Percentiles rank a stretch among this genome's conserved stretches.
Conservation (phyloP, 2,113 vertebrate genomes). For the Mohoua ochrocephala region DNA sequence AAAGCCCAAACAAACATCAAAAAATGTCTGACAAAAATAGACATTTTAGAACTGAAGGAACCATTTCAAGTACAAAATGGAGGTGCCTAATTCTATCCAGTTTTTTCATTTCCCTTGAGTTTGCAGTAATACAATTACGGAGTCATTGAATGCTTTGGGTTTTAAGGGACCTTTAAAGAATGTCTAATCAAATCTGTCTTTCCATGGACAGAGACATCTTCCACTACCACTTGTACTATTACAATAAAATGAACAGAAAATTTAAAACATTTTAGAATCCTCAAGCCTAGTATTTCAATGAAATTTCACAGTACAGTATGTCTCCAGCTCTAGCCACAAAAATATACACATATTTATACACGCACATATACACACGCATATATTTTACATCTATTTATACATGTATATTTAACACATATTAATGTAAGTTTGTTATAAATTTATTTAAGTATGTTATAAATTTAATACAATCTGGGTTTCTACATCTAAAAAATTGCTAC, state of each 20-base stretch:
- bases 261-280: neutral
- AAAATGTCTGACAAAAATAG: neutral
- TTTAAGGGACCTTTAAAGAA: neutral
- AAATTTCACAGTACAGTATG: neutral
- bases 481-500: neutral
- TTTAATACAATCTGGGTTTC: neutral
- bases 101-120: neutral
- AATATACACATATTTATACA: neutral
- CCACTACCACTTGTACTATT: neutral
- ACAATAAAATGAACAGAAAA: neutral
- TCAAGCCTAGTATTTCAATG: neutral
- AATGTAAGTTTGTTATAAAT: no score
- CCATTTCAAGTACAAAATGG: neutral
- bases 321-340: neutral
- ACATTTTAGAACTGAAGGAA: neutral
- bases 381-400: neutral
- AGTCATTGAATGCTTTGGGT: neutral
- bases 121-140: neutral
- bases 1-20: neutral
- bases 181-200: accelerated
- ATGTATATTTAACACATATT: neutral
- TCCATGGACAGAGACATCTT: neutral
- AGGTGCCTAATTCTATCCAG: neutral
- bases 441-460: no score
- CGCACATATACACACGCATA: no score